These are phyloP conservation scores for Cardiocondyla obscurior DNA, from an alignment of 1,140 invertebrate species.

Conservation along the genomic window DNA sequence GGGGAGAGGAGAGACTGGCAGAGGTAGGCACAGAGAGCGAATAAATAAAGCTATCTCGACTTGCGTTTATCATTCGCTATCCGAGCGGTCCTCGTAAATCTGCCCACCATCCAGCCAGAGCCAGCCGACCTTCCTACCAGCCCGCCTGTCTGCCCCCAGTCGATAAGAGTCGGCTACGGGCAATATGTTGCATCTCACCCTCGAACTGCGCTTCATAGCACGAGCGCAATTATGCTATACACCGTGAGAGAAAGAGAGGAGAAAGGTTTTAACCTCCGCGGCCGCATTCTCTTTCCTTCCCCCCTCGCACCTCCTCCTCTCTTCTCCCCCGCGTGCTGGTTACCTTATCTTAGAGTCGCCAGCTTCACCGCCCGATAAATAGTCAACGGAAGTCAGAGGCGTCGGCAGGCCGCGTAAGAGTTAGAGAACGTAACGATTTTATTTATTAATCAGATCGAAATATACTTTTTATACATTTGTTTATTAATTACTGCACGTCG, in stretches of 20 bases:
- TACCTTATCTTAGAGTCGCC: slow-evolving; percentile 45
- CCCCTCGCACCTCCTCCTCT: too few species aligned
- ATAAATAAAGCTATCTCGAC: slow-evolving; percentile 84
- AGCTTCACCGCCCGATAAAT: slow-evolving; percentile 42
- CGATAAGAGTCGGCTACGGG: slow-evolving; percentile 80
- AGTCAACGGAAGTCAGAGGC: slow-evolving; percentile 21
- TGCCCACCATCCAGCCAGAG: slow-evolving; percentile 78
- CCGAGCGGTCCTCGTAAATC: slow-evolving; percentile 83
- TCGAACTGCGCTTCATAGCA: slow-evolving; percentile 62
- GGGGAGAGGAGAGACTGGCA: neutral
- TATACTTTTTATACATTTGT: neutral
- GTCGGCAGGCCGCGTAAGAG: neutral
- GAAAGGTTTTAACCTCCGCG: slow-evolving; percentile 40
- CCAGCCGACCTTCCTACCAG: slow-evolving; percentile 77
- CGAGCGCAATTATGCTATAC: slow-evolving; percentile 66
- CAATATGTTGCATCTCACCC: slow-evolving; percentile 80
- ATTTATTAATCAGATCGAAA: neutral
- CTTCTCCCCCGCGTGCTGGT: neutral
- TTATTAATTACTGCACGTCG: neutral
- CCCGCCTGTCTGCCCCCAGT: slow-evolving; percentile 79
- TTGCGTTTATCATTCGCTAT: slow-evolving; percentile 84
- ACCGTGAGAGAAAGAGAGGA: neutral
- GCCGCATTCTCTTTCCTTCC: neutral
- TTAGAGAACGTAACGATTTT: neutral
- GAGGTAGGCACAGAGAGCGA: slow-evolving; percentile 77